A percentile compares a stretch with the other conserved stretches of the same genome.
phyloP scores from a whole-genome alignment of 2,888 invertebrate species.

The Drosophila kuntzei region DNA sequence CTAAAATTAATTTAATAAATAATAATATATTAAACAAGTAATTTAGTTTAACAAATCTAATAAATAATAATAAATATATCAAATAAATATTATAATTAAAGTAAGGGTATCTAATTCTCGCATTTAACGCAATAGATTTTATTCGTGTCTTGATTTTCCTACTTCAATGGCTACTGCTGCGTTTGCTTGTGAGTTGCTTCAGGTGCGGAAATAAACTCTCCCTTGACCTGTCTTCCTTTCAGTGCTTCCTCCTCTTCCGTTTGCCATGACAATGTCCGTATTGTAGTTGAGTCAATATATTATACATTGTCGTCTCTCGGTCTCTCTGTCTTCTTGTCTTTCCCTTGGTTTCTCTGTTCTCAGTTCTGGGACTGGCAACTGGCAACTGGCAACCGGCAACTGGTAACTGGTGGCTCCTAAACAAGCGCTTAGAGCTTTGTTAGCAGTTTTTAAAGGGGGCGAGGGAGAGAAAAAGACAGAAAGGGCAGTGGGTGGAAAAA shows the following conservation, averaged over 20 bases:
- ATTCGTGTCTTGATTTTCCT: conserved; percentile 39
- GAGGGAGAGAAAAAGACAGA: background rate
- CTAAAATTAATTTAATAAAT: too few relatives aligned
- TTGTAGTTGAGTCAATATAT: conserved; percentile 77
- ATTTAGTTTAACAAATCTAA: background rate
- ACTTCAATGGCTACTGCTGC: conserved; percentile 27
- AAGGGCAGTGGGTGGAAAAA: conserved; percentile 30
- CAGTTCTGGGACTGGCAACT: conserved; percentile 17
- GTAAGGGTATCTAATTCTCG: conserved; percentile 34
- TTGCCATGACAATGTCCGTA: conserved; percentile 77
- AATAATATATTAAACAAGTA: background rate
- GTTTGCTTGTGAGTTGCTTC: conserved; percentile 54
- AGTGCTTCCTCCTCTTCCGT: conserved; percentile 60
- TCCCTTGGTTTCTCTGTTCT: conserved; percentile 31
- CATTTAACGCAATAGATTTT: background rate
- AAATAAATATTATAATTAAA: background rate
- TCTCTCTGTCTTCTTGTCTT: conserved; percentile 34
- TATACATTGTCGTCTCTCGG: conserved; percentile 65
- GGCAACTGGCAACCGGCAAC: conserved; percentile 37
- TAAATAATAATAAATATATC: background rate
- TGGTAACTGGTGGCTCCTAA: conserved; percentile 58
- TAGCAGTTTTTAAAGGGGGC: conserved; percentile 71
- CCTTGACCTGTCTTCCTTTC: conserved; percentile 73
- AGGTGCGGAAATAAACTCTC: conserved; percentile 79
- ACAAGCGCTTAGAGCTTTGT: conserved; percentile 78